Conservation (phyloP, 2,888 invertebrate species). For the Colostygia pectinataria region DNA sequence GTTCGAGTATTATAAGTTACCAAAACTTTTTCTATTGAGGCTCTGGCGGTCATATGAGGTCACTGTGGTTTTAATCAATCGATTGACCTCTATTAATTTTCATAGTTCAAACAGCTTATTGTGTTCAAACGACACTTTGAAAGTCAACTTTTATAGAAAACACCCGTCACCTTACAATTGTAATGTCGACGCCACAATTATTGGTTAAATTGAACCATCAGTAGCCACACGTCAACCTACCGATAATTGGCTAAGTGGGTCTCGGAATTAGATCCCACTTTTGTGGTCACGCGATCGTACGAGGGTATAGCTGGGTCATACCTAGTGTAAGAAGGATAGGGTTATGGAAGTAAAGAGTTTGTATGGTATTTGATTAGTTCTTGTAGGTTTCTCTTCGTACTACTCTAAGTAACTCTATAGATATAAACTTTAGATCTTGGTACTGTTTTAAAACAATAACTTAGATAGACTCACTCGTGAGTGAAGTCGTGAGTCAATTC, state of each 20-base stretch:
- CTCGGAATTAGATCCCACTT: constrained; percentile 57
- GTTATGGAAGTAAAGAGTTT: background rate
- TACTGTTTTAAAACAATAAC: no score
- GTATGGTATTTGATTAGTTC: background rate
- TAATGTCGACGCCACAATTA: constrained; percentile 47
- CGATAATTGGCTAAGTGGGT: constrained; percentile 72
- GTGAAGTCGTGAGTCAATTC: no score
- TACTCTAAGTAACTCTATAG: no score
- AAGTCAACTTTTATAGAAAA: constrained; percentile 13
- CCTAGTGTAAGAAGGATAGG: background rate
- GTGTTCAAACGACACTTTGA: constrained; percentile 12
- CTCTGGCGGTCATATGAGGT: no score
- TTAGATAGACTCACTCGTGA: no score
- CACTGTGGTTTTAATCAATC: no score
- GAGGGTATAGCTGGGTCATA: constrained; percentile 23
- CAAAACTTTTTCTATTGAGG: no score
- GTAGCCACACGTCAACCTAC: constrained; percentile 49
- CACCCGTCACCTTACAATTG: constrained; percentile 3
- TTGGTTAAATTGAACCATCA: constrained; percentile 69
- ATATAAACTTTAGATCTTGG: no score
- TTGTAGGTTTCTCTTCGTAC: no score
- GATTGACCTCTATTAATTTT: background rate
- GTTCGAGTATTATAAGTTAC: no score
- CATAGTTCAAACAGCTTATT: background rate
- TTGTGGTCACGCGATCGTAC: constrained; percentile 65